phyloP scores from a whole-genome alignment of 2,797 vertebrate species.

The Antrozous pallidus region DNA sequence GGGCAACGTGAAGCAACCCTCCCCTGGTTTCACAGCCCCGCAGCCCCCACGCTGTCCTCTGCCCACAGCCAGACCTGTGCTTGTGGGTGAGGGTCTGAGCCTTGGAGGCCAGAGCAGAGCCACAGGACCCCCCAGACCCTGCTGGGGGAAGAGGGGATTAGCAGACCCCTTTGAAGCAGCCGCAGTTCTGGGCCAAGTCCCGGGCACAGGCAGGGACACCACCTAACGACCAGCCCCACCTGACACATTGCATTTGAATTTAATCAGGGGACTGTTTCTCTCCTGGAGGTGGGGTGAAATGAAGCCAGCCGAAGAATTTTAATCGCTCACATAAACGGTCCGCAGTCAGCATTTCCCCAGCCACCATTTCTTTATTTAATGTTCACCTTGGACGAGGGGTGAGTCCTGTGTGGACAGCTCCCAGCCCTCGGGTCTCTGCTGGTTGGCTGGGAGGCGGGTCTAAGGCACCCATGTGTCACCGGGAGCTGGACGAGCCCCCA shows the following conservation, averaged over 20 bases:
- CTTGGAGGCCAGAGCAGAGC: neutral
- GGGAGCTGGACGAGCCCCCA: accelerated
- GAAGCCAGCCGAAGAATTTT: neutral
- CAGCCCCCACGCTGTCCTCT: neutral
- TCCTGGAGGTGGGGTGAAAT: neutral
- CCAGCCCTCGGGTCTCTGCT: accelerated
- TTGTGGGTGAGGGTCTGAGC: neutral
- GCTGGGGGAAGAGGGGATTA: neutral
- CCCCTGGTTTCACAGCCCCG: neutral
- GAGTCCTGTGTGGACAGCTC: accelerated
- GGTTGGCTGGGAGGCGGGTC: neutral
- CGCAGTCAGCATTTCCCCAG: neutral
- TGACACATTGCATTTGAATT: neutral
- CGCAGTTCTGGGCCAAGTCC: neutral
- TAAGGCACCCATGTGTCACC: neutral
- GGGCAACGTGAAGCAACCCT: neutral
- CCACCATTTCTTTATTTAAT: neutral
- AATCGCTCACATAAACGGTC: neutral
- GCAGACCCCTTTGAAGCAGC: neutral
- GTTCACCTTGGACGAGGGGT: neutral
- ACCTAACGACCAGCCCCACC: neutral
- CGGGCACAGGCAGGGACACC: neutral
- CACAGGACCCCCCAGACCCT: neutral
- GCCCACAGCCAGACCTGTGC: accelerated
- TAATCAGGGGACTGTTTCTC: neutral